Base-by-base conservation (phyloP, 2,113 vertebrate species). In the Atherinomorus stipes region DNA sequence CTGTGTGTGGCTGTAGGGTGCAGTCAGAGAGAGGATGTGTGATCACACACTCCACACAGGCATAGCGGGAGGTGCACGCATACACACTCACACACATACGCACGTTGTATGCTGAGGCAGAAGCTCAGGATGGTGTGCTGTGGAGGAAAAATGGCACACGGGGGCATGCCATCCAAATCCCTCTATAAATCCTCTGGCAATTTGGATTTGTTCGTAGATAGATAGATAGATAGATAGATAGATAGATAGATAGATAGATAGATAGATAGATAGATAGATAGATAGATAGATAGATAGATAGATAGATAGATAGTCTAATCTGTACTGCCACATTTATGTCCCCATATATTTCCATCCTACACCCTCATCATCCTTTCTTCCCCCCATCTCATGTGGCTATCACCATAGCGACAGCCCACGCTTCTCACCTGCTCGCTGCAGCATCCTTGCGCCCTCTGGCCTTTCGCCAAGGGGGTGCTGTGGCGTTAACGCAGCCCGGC, bases 11-110 rank as follows among this genome's bases (percentile, higher is more conserved):
- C 73, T 85, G 76, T 67, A 83, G 76, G 86, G 78, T 87, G 83
- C 85, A 86, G 85, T 84, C 81, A 76, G 71, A 84, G 72, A 78
- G 77, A 84, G 81, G 81, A 87, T 80, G 90, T 90, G 89, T 90
- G 88, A 90, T 89, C 84, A 84, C 86, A 87, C 86, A 86, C 81
- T 87, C 73, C 66, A 63, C 81, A 85, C 61, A 65, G 56, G 62
- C 86, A 83, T 85, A 74, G 85, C 52, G 47, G 83, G 76, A 80
- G 31, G 59, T 57, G 66, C 70, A 52, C 64, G 28, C 45, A 23
- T 23, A 31, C 60, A 63, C 23, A n/a, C 53, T 45, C 68, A 62
- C 37, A 65, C 42, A 26, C 47, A 65, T 12, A 54, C 63, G 70
- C 49, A 68, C 71, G 68, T 69, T 80, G 64, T 75, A 81, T 75